Percentiles rank a stretch among this genome's conserved stretches.
Conservation (phyloP, 2,797 vertebrate species). For the Tokudaia tokunoshimensis region DNA sequence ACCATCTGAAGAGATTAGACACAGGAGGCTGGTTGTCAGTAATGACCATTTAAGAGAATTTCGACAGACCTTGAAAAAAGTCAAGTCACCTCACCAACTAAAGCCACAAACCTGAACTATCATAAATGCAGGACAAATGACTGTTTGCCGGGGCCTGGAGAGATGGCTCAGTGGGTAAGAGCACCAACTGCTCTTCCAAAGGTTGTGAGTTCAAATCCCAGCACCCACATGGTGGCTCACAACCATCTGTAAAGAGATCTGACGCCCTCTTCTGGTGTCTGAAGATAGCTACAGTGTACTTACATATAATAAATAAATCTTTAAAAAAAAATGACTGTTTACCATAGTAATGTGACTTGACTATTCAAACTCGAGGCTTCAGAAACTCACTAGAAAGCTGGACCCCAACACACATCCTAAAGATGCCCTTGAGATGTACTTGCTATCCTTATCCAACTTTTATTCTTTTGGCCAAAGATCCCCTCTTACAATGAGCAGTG, state of each 20-base stretch:
- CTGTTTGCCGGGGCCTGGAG: no score
- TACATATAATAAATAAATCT: no score
- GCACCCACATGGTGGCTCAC: no score
- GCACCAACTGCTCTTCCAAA: no score
- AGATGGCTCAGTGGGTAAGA: no score
- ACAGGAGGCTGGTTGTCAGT: constrained; percentile 7
- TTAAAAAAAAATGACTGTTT: not conserved
- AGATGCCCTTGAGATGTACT: not conserved
- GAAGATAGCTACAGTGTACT: no score
- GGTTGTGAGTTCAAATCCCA: no score
- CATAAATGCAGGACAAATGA: not conserved
- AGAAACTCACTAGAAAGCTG: not conserved
- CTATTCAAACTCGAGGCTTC: not conserved
- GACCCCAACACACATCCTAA: not conserved
- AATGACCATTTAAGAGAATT: constrained; percentile 30
- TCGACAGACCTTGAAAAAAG: not conserved
- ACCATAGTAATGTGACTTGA: not conserved
- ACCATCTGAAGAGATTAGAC: constrained; percentile 56
- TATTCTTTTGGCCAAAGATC: not conserved
- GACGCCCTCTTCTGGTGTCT: no score
- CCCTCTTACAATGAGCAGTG: not conserved
- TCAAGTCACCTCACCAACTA: not conserved
- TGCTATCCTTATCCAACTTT: not conserved
- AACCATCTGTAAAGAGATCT: no score
- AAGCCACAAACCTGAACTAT: not conserved